Base-by-base conservation (phyloP, 2,113 vertebrate species). In the Pomatorhinus ruficollis region DNA sequence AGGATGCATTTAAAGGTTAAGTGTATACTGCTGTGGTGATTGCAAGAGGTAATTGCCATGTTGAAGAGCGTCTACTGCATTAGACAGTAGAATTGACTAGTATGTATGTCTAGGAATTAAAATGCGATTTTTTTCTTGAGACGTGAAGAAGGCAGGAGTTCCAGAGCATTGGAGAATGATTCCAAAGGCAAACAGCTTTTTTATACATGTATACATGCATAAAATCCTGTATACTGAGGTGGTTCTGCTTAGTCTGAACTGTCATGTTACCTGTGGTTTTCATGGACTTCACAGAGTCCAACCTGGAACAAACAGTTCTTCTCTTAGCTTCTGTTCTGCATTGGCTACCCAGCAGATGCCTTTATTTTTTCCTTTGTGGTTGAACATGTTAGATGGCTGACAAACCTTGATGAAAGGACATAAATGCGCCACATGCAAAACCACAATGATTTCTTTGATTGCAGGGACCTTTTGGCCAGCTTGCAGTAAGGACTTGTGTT, bases 361-460 rank as follows among this genome's bases (percentile, higher is more conserved):
- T 94, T 87, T 78, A 35, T 45, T 81, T 89, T 66, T 21, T 27
- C 39, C 75, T 94, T 89, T 81, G 91, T 93, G 96, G 89, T 82
- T 93, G 71, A 81, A 95, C 82, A 30, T 42, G 42, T 97, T 92
- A 93, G 96, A 96, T 93, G 95, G 86, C 89, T 83, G 93, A 95
- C 94, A 95, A 82, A 94, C 90, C 89, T 94, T 90, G 76, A 85
- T 94, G 91, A 91, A 91, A 95, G 91, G 95, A 89, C 92, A 35
- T 86, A 85, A 94, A 93, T 89, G 80, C 61, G 94, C 96, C 94
- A 95, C 30, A 88, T 88, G 93, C 96, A 97, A 96, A 97, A 96
- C 96, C 95, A 97, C 96, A 93, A 78, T 96, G 93, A 96, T 97
- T 95, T 97, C 94, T 97, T 97, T 96, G 96, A 96, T 97, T 97